These are phyloP conservation scores for Bursaphelenchus mucronatus DNA, from an alignment of 1,140 invertebrate genomes.

Conservation along the genomic window DNA sequence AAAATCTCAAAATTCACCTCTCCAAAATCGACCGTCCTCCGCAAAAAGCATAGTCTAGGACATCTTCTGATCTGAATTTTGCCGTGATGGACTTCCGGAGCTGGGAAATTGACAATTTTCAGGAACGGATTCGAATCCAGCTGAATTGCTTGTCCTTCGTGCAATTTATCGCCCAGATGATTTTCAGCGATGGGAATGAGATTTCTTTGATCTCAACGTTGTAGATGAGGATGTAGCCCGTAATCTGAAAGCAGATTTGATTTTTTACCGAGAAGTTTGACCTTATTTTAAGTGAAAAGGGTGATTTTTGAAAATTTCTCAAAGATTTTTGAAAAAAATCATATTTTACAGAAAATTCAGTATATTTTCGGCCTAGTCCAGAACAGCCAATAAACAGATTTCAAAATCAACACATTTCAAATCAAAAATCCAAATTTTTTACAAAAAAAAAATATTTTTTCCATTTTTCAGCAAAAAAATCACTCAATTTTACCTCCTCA, in stretches of 20 bases:
- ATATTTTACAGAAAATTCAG: not conserved
- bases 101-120: conserved; percentile 28
- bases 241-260: conserved; percentile 30
- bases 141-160: conserved; percentile 36
- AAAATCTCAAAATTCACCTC: conserved; percentile 24
- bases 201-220: conserved; percentile 31
- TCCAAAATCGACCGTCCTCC: conserved; percentile 27
- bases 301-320: too few species aligned
- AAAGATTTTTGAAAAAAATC: not conserved
- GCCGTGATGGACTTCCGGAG: conserved; percentile 33
- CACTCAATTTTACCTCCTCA: conserved; percentile 32
- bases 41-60: conserved; percentile 32
- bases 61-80: conserved; percentile 20
- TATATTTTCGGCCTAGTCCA: not conserved
- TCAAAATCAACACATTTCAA: too few species aligned
- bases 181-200: conserved; percentile 29
- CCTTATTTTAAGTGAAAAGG: too few species aligned
- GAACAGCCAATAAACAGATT: too few species aligned
- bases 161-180: conserved; percentile 42
- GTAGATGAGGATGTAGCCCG: conserved; percentile 40
- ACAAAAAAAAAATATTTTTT: too few species aligned
- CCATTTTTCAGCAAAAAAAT: not conserved
- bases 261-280: too few species aligned
- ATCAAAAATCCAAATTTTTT: too few species aligned
- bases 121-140: conserved; percentile 17